phyloP scores from a whole-genome alignment of 2,797 vertebrate species.

The Phrynocephalus vlangalii region DNA sequence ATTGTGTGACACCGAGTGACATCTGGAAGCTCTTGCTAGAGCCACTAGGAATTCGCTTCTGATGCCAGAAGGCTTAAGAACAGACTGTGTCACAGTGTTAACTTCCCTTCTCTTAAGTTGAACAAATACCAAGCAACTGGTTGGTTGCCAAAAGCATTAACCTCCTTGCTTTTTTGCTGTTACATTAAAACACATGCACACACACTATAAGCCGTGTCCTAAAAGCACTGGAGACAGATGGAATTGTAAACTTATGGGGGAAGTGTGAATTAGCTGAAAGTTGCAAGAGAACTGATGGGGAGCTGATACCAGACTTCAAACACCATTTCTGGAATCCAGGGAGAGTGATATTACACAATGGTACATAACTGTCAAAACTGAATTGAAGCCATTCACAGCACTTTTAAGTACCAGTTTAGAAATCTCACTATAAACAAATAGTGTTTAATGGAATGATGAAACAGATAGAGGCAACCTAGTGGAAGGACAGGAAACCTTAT shows the following conservation, averaged over 20 bases:
- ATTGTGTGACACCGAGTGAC: neutral
- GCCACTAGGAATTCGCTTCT: neutral
- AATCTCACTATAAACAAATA: neutral
- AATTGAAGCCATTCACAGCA: neutral
- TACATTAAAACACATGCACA: slow-evolving; percentile 48
- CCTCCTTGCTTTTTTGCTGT: slow-evolving; percentile 58
- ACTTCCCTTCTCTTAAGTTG: slow-evolving; percentile 58
- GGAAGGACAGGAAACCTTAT: neutral
- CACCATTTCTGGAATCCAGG: slow-evolving; percentile 25
- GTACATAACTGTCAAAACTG: neutral
- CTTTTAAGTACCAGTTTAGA: neutral
- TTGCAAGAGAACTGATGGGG: slow-evolving; percentile 60
- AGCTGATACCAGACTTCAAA: slow-evolving; percentile 57
- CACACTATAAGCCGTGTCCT: slow-evolving; percentile 52
- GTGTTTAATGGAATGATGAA: neutral
- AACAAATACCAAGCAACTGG: slow-evolving; percentile 64
- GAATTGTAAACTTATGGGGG: neutral
- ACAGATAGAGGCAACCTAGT: neutral
- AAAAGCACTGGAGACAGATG: slow-evolving; percentile 62
- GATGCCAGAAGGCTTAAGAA: slow-evolving; percentile 7
- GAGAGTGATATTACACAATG: neutral
- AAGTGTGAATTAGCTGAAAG: slow-evolving; percentile 14
- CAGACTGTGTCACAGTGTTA: slow-evolving; percentile 32
- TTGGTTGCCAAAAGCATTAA: slow-evolving; percentile 58
- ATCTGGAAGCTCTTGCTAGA: slow-evolving; percentile 1